phyloP scores from a whole-genome alignment of 1,140 invertebrate species.

The Saccostrea glomerata region DNA sequence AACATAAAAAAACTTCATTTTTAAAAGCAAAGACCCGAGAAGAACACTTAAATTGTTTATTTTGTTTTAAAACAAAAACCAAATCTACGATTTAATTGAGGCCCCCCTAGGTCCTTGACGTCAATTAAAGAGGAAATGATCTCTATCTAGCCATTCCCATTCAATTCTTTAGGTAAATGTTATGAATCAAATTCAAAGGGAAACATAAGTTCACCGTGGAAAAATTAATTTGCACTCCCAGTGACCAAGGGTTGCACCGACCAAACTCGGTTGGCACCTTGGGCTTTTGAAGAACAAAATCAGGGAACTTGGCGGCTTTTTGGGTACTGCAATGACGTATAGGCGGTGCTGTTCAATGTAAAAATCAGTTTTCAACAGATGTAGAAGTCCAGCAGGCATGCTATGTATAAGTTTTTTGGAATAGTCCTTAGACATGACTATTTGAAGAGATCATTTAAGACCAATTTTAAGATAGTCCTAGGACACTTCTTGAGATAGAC shows the following conservation, averaged over 20 bases:
- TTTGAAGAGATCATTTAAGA: no score
- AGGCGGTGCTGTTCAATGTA: not conserved
- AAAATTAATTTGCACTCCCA: not conserved
- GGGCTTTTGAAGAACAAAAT: not conserved
- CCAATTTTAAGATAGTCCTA: no score
- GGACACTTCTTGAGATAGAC: no score
- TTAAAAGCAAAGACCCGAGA: not conserved
- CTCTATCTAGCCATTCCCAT: not conserved
- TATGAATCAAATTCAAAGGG: not conserved
- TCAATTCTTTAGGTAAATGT: conserved; percentile 4
- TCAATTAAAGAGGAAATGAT: not conserved
- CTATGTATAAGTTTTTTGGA: no score
- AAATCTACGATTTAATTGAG: not conserved
- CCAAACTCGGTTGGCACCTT: not conserved
- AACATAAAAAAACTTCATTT: not conserved
- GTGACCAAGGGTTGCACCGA: not conserved
- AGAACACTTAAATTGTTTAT: conserved; percentile 1
- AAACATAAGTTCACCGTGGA: not conserved
- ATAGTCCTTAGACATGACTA: no score
- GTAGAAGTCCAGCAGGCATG: no score
- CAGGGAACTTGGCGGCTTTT: not conserved
- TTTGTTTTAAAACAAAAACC: not conserved
- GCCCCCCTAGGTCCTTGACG: not conserved
- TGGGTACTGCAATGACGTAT: not conserved
- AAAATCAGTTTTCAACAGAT: no score